These are phyloP conservation scores for Lamellibrachia satsuma DNA, from an alignment of 2,888 invertebrate genomes.

Conservation along the genomic window DNA sequence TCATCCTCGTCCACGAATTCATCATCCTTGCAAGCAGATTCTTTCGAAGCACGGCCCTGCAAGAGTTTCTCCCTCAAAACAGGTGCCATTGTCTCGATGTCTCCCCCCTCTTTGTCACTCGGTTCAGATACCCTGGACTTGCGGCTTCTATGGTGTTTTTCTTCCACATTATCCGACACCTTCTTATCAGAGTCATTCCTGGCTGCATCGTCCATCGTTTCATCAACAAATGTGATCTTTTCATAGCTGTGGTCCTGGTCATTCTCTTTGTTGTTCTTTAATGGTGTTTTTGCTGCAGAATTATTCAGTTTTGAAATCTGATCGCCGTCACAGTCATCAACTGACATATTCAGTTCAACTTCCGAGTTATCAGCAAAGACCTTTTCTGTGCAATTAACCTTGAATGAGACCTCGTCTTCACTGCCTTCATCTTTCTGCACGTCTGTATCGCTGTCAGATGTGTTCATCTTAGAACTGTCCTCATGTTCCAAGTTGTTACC, in stretches of 20 bases:
- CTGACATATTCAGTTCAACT: not conserved
- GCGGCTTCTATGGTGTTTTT: not conserved
- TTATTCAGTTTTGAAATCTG: not conserved
- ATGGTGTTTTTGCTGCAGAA: not conserved
- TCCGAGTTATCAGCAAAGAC: not conserved
- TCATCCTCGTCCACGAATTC: not conserved
- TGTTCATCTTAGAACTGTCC: no score
- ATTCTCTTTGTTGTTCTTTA: not conserved
- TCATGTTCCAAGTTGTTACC: no score
- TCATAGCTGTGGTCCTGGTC: not conserved
- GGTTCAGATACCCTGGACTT: not conserved
- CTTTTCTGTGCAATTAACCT: no score
- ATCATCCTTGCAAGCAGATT: not conserved
- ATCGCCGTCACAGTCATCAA: not conserved
- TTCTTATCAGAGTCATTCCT: not conserved
- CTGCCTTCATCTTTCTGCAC: no score
- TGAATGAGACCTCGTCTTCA: no score
- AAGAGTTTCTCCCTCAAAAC: not conserved
- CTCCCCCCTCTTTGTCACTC: not conserved
- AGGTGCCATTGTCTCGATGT: not conserved
- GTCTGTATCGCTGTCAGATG: no score
- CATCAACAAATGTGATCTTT: not conserved
- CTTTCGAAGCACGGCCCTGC: not conserved
- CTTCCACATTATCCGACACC: not conserved
- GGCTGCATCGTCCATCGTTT: not conserved